Conservation (phyloP, 2,113 vertebrate genomes). For the Pedionomus torquatus region DNA sequence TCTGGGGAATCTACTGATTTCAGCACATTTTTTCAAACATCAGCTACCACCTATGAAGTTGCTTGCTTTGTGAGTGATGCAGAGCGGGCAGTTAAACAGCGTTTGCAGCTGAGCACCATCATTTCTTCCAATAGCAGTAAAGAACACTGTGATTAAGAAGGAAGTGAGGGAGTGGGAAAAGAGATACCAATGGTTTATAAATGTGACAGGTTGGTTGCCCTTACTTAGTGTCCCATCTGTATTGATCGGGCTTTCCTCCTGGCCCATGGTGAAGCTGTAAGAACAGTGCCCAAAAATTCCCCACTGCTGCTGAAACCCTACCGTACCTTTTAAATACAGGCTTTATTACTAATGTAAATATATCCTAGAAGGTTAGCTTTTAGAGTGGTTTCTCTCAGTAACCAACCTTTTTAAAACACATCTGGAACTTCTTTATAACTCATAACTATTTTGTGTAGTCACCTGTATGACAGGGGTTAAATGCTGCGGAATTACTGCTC, state of each 20-base stretch:
- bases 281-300: not conserved
- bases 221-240: not conserved
- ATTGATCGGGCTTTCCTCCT: constrained; percentile 5
- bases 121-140: not conserved
- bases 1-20: constrained; percentile 21
- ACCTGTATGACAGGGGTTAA: constrained; percentile 40
- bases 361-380: not conserved
- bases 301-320: not conserved
- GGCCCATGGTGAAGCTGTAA: not conserved
- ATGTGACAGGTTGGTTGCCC: not conserved
- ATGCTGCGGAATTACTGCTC: constrained; percentile 29
- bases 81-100: not conserved
- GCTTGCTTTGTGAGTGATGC: not conserved
- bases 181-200: not conserved
- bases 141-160: not conserved
- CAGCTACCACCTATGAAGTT: not conserved
- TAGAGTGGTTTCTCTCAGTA: constrained; percentile 30
- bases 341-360: constrained; percentile 26
- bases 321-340: not conserved
- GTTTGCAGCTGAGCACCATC: not conserved
- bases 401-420: constrained; percentile 32
- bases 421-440: constrained; percentile 57
- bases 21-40: constrained; percentile 22
- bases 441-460: not conserved
- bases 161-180: not conserved